These are phyloP conservation scores for Syndactyla subalaris DNA, from an alignment of 2,797 vertebrate species.

Conservation along the genomic window DNA sequence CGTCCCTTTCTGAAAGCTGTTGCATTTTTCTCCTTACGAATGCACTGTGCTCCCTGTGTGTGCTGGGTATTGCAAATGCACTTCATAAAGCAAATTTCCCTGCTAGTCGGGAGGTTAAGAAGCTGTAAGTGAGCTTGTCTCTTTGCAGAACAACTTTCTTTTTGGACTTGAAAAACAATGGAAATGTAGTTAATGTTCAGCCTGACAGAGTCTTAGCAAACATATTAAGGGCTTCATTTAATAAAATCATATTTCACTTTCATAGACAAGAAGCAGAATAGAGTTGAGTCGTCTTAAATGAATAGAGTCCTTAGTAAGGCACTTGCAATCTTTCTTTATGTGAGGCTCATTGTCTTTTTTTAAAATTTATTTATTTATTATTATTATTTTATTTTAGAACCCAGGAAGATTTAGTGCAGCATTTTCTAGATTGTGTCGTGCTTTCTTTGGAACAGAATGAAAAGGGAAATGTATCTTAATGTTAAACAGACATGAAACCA, in stretches of 20 bases:
- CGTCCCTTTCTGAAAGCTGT: not conserved
- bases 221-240: conserved; percentile 54
- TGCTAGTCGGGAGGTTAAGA: not conserved
- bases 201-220: conserved; percentile 44
- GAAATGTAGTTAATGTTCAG: conserved; percentile 38
- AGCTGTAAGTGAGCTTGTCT: not conserved
- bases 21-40: not conserved
- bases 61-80: not conserved
- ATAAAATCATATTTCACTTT: conserved; percentile 53
- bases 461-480: conserved; percentile 38
- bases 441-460: conserved; percentile 2
- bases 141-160: not conserved
- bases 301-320: conserved; percentile 32
- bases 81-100: not conserved
- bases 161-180: conserved; percentile 15
- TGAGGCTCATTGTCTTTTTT: not conserved
- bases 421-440: not conserved
- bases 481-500: not conserved
- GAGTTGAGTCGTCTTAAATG: conserved; percentile 41
- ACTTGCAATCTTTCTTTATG: conserved; percentile 14
- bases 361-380: no score
- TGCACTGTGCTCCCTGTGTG: not conserved
- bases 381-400: not conserved
- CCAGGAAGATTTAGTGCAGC: conserved; percentile 9
- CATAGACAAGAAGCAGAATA: conserved; percentile 34